Conservation (phyloP, 2,888 invertebrate genomes). For the Microchrysa polita region DNA sequence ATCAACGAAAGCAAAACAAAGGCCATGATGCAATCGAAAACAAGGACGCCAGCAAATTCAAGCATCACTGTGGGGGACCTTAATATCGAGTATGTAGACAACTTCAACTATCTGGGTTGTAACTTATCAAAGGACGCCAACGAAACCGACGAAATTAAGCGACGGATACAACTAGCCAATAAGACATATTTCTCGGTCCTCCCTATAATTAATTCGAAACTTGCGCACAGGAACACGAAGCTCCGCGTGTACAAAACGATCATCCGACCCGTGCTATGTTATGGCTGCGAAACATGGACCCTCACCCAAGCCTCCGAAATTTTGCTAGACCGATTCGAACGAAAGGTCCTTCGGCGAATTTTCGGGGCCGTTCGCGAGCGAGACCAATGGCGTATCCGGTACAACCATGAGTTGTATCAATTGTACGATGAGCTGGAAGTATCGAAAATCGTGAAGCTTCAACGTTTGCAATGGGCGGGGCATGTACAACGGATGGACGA, state of each 20-base stretch:
- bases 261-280: background rate
- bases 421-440: slow-evolving; percentile 6
- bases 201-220: background rate
- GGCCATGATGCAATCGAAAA: background rate
- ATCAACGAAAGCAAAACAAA: background rate
- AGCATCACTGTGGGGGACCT: slow-evolving; percentile 1
- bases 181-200: background rate
- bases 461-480: background rate
- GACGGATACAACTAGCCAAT: background rate
- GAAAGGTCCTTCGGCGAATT: background rate
- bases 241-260: background rate
- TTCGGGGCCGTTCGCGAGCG: background rate
- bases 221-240: background rate
- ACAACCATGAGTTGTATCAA: slow-evolving; percentile 8
- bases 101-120: background rate
- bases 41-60: background rate
- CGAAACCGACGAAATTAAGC: background rate
- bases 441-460: background rate
- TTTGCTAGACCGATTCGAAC: background rate
- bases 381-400: background rate
- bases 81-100: background rate
- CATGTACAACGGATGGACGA: background rate
- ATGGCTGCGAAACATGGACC: background rate
- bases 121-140: slow-evolving; percentile 2
- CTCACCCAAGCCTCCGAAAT: background rate